Evolutionary conservation across 2,797 vertebrate genomes (phyloP).

Genomic region (Pseudotriccus pelzelni): DNA sequence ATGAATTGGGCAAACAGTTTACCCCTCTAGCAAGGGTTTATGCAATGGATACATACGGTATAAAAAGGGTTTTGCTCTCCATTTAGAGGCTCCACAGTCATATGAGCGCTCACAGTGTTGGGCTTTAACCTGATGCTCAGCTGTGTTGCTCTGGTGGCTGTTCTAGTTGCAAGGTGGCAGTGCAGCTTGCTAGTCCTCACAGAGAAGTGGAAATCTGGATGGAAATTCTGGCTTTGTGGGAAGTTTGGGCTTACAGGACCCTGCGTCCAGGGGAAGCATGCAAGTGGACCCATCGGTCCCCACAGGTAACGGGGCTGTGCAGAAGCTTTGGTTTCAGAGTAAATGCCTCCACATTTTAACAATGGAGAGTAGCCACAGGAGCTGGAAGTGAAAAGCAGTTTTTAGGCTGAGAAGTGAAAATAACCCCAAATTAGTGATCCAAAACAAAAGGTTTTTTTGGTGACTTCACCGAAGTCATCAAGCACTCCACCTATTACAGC

Average conservation of each 20-base stretch:
- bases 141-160: background rate
- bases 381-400: background rate
- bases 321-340: background rate
- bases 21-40: background rate
- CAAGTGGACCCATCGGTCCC: rapidly evolving
- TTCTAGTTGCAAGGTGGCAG: background rate
- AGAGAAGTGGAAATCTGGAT: background rate
- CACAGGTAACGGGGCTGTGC: background rate
- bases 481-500: background rate
- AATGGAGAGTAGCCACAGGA: background rate
- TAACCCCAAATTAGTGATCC: background rate
- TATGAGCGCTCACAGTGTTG: background rate
- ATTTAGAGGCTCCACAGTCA: background rate
- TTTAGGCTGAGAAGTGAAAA: background rate
- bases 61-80: background rate
- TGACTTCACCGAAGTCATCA: background rate
- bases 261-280: rapidly evolving
- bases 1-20: background rate
- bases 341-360: background rate
- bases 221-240: background rate
- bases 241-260: background rate
- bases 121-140: background rate
- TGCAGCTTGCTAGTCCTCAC: background rate
- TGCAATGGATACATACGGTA: background rate
- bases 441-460: background rate